Evolutionary conservation across 1,140 invertebrate species (phyloP).

Genomic region (Lepidotrigona ventralis): DNA sequence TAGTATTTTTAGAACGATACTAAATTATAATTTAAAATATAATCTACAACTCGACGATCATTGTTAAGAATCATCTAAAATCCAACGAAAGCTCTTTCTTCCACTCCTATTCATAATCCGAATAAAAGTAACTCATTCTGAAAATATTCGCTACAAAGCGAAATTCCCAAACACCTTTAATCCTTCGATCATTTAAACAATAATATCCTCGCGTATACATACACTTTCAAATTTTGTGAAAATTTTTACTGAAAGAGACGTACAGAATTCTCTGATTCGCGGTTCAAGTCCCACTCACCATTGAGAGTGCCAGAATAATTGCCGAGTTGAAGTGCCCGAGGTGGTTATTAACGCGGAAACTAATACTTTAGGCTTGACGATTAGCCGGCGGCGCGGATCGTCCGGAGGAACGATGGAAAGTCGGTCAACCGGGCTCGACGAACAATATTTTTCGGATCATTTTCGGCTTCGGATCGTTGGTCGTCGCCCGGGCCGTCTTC

Average conservation of each 20-base stretch:
- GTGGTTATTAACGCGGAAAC: conserved; percentile 43
- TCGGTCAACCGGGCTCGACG: conserved; percentile 10
- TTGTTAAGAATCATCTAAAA: background rate
- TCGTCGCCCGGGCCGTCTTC: background rate
- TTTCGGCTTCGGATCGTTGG: conserved; percentile 23
- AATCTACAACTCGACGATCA: background rate
- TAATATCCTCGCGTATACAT: background rate
- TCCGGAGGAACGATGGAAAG: conserved; percentile 13
- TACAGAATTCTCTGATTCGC: conserved; percentile 10
- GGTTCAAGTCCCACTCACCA: conserved; percentile 31
- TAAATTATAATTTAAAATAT: background rate
- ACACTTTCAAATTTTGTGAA: no score
- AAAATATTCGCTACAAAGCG: no score
- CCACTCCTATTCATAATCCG: no score
- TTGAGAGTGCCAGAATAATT: conserved; percentile 38
- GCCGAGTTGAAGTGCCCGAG: conserved; percentile 50
- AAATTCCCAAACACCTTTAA: background rate
- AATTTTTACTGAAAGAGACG: background rate
- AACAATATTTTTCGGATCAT: conserved; percentile 52
- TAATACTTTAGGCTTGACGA: conserved; percentile 48
- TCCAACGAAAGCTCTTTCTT: background rate
- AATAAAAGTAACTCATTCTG: no score
- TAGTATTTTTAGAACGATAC: background rate
- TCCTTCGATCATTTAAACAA: background rate
- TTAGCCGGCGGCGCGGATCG: conserved; percentile 25